These are phyloP conservation scores for Drosophila nigrodunni DNA, from an alignment of 1,140 invertebrate genomes.

Conservation along the genomic window DNA sequence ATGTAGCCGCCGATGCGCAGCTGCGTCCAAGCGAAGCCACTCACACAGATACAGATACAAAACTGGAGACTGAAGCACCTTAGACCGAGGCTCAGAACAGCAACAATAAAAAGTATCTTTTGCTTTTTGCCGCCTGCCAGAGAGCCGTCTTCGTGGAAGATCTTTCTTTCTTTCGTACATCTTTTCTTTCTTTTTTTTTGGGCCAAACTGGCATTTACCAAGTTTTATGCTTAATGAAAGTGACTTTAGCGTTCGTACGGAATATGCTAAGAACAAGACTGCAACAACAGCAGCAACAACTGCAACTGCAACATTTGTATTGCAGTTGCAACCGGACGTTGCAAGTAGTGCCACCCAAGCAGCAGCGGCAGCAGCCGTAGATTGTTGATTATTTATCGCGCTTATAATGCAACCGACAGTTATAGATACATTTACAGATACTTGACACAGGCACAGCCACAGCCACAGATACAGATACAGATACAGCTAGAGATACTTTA, in stretches of 20 bases:
- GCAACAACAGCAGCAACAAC: neutral
- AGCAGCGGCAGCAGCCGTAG: slow-evolving; percentile 3
- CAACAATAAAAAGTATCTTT: slow-evolving; percentile 31
- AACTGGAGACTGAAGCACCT: neutral
- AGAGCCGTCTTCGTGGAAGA: slow-evolving; percentile 13
- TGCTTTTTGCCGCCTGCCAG: slow-evolving; percentile 35
- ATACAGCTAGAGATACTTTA: neutral
- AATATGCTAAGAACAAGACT: slow-evolving; percentile 25
- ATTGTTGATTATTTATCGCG: slow-evolving; percentile 46
- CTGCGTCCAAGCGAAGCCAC: slow-evolving; percentile 33
- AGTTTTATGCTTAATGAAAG: slow-evolving; percentile 57
- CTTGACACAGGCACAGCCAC: slow-evolving; percentile 9
- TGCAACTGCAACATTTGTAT: neutral
- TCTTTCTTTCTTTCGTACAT: slow-evolving; percentile 20
- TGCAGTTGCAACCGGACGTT: slow-evolving; percentile 1
- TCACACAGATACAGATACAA: slow-evolving; percentile 22
- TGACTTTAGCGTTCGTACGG: slow-evolving; percentile 38
- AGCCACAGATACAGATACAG: neutral
- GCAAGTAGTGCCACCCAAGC: slow-evolving; percentile 38
- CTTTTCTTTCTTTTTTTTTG: slow-evolving; percentile 14
- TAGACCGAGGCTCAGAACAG: slow-evolving; percentile 18
- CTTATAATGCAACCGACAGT: slow-evolving; percentile 37
- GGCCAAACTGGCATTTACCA: slow-evolving; percentile 40
- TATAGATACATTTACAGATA: slow-evolving; percentile 20
- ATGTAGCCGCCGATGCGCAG: slow-evolving; percentile 54